phyloP scores from a whole-genome alignment of 1,140 invertebrate genomes.

The Temnothorax curvispinosus region DNA sequence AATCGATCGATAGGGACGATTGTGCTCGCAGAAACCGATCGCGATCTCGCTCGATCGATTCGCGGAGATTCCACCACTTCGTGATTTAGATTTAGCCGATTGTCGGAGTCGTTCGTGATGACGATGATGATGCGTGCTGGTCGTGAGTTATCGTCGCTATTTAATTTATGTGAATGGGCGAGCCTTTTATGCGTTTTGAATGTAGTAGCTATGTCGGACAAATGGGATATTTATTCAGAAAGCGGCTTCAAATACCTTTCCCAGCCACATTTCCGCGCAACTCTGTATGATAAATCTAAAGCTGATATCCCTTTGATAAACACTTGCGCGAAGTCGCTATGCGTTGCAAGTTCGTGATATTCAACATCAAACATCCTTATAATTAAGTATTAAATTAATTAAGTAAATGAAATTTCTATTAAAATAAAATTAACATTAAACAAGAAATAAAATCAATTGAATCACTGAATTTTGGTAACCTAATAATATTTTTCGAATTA shows the following conservation, averaged over 20 bases:
- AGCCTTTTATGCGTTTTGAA: slow-evolving; percentile 34
- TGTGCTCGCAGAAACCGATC: neutral
- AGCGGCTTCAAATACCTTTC: neutral
- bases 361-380: neutral
- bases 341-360: neutral
- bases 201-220: neutral
- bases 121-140: neutral
- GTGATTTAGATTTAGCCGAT: slow-evolving; percentile 4
- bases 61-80: neutral
- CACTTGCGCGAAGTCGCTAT: neutral
- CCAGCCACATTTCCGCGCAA: neutral
- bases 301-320: neutral
- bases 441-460: neutral
- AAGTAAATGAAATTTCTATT: neutral
- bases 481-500: too few species aligned
- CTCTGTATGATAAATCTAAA: neutral
- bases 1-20: slow-evolving; percentile 35
- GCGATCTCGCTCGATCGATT: slow-evolving; percentile 31
- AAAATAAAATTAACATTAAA: neutral
- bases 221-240: slow-evolving; percentile 48
- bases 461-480: too few species aligned
- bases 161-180: slow-evolving; percentile 31
- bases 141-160: neutral
- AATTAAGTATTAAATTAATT: neutral
- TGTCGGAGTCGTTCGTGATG: neutral